phyloP scores from a whole-genome alignment of 2,888 invertebrate species.

The Athalia cordata region DNA sequence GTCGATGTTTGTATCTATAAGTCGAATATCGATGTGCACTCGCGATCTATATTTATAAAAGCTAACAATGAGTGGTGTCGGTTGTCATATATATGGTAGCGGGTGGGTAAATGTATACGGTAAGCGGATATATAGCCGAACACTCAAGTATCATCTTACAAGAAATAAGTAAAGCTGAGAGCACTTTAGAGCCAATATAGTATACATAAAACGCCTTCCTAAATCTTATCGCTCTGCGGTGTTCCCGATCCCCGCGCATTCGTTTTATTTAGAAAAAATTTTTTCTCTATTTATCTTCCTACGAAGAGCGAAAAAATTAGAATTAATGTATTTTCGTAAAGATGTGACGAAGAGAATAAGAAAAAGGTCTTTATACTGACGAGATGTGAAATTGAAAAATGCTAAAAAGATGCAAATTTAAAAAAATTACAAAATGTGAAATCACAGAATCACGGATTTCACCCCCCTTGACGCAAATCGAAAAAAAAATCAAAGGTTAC shows the following conservation, averaged over 20 bases:
- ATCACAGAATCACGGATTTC: too few species aligned
- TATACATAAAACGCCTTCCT: not conserved
- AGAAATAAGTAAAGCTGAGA: conserved; percentile 30
- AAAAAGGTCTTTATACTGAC: not conserved
- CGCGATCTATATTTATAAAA: conserved; percentile 1
- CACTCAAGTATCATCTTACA: conserved; percentile 40
- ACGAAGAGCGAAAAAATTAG: not conserved
- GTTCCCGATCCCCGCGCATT: not conserved
- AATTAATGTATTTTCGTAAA: too few species aligned
- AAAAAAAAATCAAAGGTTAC: too few species aligned
- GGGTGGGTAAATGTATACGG: not conserved
- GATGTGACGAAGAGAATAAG: not conserved
- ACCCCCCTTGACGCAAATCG: too few species aligned
- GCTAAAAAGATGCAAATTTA: too few species aligned
- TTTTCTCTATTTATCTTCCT: not conserved
- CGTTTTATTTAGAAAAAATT: not conserved
- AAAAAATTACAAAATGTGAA: too few species aligned
- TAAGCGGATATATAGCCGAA: conserved; percentile 24
- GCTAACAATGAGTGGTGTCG: not conserved
- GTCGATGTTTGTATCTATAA: too few species aligned
- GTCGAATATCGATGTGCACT: not conserved
- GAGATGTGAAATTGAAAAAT: not conserved
- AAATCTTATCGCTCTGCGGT: conserved; percentile 3
- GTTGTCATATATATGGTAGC: not conserved
- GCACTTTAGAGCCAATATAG: conserved; percentile 27